These are phyloP conservation scores for Trachelipus rathkii DNA, from an alignment of 1,140 invertebrate species.

Conservation along the genomic window DNA sequence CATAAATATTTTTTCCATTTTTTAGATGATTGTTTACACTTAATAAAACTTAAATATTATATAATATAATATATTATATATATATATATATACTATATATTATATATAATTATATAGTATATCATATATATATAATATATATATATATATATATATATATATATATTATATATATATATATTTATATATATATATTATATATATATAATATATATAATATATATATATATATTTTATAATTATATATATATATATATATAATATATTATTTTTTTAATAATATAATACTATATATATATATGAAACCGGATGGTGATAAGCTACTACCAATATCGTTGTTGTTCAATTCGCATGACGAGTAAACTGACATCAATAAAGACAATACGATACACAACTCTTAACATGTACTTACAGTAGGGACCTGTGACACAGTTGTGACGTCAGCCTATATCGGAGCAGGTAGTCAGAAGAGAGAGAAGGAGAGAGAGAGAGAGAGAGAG, in stretches of 20 bases:
- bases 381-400: conserved; percentile 89
- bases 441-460: conserved; percentile 89
- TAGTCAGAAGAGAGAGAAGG: conserved; percentile 49
- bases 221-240: not conserved
- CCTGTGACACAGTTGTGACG: conserved; percentile 85
- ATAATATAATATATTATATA: no score
- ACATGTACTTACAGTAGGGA: conserved; percentile 82
- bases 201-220: no score
- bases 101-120: no score
- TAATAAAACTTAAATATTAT: no score
- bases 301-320: conserved; percentile 67
- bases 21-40: no score
- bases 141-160: no score
- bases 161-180: no score
- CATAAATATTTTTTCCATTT: no score
- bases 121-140: not conserved
- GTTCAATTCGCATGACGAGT: conserved; percentile 90
- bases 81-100: no score
- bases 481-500: no score
- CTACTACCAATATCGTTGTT: conserved; percentile 88
- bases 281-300: not conserved
- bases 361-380: conserved; percentile 80
- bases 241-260: not conserved
- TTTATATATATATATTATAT: not conserved
- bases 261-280: no score